Conservation (phyloP, 2,113 vertebrate genomes). For the Aepyceros melampus region DNA sequence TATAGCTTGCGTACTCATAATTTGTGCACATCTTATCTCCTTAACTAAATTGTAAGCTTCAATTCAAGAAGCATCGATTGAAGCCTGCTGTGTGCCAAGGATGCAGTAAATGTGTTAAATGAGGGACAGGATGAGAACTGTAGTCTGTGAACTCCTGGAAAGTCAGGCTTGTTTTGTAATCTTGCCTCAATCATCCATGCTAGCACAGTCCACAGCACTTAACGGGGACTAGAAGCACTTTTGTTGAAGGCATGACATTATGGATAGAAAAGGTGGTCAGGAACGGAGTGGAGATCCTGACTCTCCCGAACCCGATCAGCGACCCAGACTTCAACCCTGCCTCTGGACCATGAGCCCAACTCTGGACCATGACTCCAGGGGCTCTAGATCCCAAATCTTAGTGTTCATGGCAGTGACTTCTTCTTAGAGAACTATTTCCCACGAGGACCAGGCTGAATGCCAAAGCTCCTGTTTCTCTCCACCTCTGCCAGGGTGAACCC, state of each 20-base stretch:
- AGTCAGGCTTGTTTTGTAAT: not conserved
- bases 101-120: not conserved
- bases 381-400: not conserved
- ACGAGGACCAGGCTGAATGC: not conserved
- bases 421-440: not conserved
- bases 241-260: too few species aligned
- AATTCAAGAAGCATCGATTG: not conserved
- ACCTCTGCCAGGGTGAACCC: conserved; percentile 23
- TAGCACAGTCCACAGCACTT: not conserved
- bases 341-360: not conserved
- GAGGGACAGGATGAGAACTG: not conserved
- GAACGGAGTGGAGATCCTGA: not conserved
- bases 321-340: not conserved
- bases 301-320: not conserved
- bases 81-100: conserved; percentile 4
- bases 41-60: conserved; percentile 52
- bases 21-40: conserved; percentile 60
- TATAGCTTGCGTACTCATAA: conserved; percentile 38
- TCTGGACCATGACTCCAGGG: not conserved
- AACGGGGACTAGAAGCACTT: not conserved
- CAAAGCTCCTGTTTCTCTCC: conserved; percentile 3
- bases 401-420: not conserved
- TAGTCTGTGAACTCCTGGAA: not conserved
- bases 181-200: not conserved
- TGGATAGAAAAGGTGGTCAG: not conserved